Conservation (phyloP, 2,888 invertebrate genomes). For the Eupithecia abbreviata region DNA sequence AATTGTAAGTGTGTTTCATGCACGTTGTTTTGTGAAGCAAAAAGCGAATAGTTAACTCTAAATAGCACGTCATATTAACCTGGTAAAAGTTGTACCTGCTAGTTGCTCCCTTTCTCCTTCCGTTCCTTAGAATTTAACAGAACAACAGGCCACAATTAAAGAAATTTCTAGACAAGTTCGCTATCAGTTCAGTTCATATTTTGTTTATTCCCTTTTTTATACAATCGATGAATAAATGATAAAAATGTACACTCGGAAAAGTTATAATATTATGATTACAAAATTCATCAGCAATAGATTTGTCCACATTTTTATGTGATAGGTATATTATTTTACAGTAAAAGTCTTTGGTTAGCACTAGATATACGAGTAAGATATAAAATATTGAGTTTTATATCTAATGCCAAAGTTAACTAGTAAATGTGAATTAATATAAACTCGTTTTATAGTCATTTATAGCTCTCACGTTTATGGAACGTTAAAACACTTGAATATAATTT, state of each 20-base stretch:
- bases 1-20: not conserved
- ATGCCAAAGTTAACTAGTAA: not conserved
- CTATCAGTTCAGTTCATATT: no score
- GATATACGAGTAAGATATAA: not conserved
- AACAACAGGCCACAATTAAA: not conserved
- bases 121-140: not conserved
- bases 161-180: not conserved
- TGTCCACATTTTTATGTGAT: no score
- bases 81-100: no score
- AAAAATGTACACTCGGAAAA: no score
- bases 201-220: no score
- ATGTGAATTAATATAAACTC: not conserved
- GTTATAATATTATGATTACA: no score
- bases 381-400: not conserved
- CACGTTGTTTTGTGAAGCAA: not conserved
- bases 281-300: no score
- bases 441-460: constrained; percentile 3
- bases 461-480: constrained; percentile 8
- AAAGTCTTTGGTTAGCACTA: not conserved
- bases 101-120: no score
- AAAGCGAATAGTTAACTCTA: not conserved
- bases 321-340: not conserved
- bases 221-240: no score
- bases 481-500: not conserved
- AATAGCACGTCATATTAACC: not conserved